A percentile compares a stretch with the other conserved stretches of the same genome.
Conservation (phyloP, 2,113 vertebrate genomes). For the Tetraodon nigroviridis region DNA sequence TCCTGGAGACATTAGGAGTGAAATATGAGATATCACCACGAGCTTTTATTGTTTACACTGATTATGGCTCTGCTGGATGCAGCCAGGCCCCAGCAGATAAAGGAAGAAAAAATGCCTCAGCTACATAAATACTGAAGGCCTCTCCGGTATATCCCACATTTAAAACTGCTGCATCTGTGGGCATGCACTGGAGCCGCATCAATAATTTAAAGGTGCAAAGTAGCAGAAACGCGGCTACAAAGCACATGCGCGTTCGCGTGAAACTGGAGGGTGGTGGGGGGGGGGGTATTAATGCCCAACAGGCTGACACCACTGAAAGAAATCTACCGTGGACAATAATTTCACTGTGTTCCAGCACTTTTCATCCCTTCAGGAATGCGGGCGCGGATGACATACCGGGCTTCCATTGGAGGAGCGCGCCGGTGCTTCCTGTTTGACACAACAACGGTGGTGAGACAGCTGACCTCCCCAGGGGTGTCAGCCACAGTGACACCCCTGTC, state of each 20-base stretch:
- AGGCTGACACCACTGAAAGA: background rate
- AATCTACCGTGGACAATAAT: background rate
- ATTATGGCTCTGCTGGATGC: conserved; percentile 48
- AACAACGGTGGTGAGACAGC: conserved; percentile 56
- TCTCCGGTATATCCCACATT: conserved; percentile 49
- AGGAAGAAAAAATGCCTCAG: no score
- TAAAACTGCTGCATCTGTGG: conserved; percentile 25
- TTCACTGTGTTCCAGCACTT: background rate
- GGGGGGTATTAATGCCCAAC: background rate
- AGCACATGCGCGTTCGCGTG: conserved; percentile 19
- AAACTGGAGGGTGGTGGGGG: background rate
- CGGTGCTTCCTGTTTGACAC: conserved; percentile 47
- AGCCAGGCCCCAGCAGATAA: conserved; percentile 37
- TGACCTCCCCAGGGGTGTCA: conserved; percentile 57
- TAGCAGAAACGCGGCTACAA: conserved; percentile 62
- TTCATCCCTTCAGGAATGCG: conserved; percentile 27
- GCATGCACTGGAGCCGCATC: conserved; percentile 73
- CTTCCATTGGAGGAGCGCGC: conserved; percentile 21
- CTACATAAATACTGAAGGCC: conserved; percentile 27
- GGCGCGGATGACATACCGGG: conserved; percentile 4
- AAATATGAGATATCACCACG: conserved; percentile 55
- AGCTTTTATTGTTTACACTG: conserved; percentile 45
- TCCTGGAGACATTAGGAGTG: conserved; percentile 53
- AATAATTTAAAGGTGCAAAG: conserved; percentile 81
- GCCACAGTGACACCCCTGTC: conserved; percentile 48